These are phyloP conservation scores for Dasypolia templi DNA, from an alignment of 2,888 invertebrate species.

Conservation along the genomic window DNA sequence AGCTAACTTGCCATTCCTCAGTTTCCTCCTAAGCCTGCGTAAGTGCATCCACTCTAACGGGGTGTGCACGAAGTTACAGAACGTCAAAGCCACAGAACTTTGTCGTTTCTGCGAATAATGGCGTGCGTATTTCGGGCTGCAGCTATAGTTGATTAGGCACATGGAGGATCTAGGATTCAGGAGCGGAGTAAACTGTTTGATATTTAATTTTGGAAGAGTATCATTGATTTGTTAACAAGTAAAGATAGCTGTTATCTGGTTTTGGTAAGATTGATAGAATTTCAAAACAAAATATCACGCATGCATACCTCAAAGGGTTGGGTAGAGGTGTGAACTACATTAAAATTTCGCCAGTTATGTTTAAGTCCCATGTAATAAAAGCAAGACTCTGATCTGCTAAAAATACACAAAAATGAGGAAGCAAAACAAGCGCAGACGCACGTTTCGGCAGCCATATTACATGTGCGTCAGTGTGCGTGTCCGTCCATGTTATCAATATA, in stretches of 20 bases:
- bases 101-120: constrained; percentile 50
- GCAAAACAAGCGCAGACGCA: too few species aligned
- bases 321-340: too few species aligned
- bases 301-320: too few species aligned
- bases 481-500: too few species aligned
- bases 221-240: neutral
- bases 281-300: neutral
- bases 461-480: too few species aligned
- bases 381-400: too few species aligned
- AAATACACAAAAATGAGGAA: too few species aligned
- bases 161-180: neutral
- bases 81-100: constrained; percentile 69
- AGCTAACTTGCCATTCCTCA: constrained; percentile 63
- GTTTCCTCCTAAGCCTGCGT: constrained; percentile 65
- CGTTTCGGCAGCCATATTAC: too few species aligned
- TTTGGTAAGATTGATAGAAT: neutral
- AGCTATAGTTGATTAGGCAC: constrained; percentile 43
- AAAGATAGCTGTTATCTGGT: neutral
- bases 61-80: constrained; percentile 64
- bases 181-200: neutral
- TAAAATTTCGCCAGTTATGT: too few species aligned
- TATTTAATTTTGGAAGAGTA: neutral
- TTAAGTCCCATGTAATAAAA: too few species aligned
- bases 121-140: constrained; percentile 32
- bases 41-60: constrained; percentile 68